Evolutionary conservation across 2,888 invertebrate species (phyloP), one percentile per base, ranked within the genome.

Genomic region (Pocota personata): DNA sequence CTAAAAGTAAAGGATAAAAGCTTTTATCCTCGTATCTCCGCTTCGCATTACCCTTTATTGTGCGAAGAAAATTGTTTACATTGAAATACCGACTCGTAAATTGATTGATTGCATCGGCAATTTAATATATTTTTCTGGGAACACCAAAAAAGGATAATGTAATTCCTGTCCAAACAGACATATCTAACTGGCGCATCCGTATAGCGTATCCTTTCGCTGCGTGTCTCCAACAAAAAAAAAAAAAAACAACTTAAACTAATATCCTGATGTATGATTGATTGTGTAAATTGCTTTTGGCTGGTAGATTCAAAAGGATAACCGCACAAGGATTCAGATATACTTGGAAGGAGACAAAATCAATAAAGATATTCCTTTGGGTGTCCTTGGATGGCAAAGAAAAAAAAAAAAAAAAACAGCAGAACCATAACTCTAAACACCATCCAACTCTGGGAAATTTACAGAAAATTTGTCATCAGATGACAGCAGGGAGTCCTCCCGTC

Each of bases 201-300:
- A 48, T 16, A 58, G 21, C 16, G 6, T 46, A 71, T 12, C 16
- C 24, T 32, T 30, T 5, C 19, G 30, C 24, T 35, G 30, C 16
- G 30, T 46, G 30, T 50, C 48, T 10, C 8, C 14, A n/a, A 16
- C 3, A 10, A 5, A 24, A 57, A 27, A 27, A 19, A 48, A 21
- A 19, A 14, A 27, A 6, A 27, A 19, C 27, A 58, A 67, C 14
- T 32, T 67, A 67, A 32, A 77, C 67, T 32, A 40, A 50, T 58
- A 40, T 71, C 35, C 57, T 7, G 14, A 50, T 66, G 50, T 75
- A 75, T 79, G 84, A 79, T 75, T 69, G 84, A 84, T 84, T 75
- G 64, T 75, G 62, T 66, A 76, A 84, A 84, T 84, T 79, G 75
- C 83, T 84, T 84, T 79, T 79, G 75, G 79, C 69, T 84, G 79